Evolutionary conservation across 1,140 invertebrate genomes (phyloP).

Genomic region (Micrasema minimum): DNA sequence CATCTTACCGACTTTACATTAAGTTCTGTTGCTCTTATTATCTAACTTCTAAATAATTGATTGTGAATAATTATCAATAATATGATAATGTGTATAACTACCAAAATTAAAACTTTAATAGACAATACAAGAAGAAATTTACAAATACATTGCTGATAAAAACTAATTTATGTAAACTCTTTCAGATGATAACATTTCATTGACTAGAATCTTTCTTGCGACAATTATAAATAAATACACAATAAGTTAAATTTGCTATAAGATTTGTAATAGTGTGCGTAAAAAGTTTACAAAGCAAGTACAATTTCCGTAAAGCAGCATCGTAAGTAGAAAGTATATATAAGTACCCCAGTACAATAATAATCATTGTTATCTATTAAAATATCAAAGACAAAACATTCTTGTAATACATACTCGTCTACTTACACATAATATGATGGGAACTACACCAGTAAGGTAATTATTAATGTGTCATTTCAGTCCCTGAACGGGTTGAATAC

Average conservation of each 20-base stretch:
- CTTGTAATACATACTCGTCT: too few relatives aligned
- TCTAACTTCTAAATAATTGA: slow-evolving; percentile 53
- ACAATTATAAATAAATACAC: slow-evolving; percentile 16
- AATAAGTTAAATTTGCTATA: neutral
- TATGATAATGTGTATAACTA: slow-evolving; percentile 51
- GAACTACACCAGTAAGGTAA: too few relatives aligned
- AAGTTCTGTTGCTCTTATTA: slow-evolving; percentile 39
- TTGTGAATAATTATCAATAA: slow-evolving; percentile 51
- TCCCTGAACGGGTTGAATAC: too few relatives aligned
- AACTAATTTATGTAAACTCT: slow-evolving; percentile 45
- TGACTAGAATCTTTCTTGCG: slow-evolving; percentile 30
- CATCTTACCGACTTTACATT: slow-evolving; percentile 18
- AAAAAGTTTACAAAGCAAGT: slow-evolving; percentile 27
- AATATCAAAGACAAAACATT: too few relatives aligned
- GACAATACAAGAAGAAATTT: slow-evolving; percentile 46
- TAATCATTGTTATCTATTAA: neutral
- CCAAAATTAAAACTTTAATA: slow-evolving; percentile 47
- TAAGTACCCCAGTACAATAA: neutral
- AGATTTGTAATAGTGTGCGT: neutral
- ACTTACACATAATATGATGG: too few relatives aligned
- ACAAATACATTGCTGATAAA: slow-evolving; percentile 44
- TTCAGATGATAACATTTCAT: slow-evolving; percentile 47
- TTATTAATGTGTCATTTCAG: too few relatives aligned
- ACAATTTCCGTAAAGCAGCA: neutral
- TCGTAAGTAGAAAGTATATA: neutral